Conservation (phyloP, 2,888 invertebrate genomes). For the Marasmarcha lunaedactyla region DNA sequence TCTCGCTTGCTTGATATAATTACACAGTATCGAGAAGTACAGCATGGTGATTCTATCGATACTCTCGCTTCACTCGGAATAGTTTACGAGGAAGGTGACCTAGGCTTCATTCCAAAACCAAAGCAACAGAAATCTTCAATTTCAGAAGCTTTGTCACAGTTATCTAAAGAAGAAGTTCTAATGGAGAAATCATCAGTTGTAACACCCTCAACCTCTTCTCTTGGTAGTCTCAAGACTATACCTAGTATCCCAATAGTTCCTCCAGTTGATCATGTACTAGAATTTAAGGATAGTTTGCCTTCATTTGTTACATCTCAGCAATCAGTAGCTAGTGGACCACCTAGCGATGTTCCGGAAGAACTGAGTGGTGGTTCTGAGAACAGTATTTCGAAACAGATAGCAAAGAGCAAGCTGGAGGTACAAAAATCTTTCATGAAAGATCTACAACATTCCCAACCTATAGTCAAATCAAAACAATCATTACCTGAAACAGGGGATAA, state of each 20-base stretch:
- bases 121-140: slow-evolving; percentile 25
- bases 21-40: slow-evolving; percentile 45
- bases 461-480: slow-evolving; percentile 3
- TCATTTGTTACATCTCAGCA: slow-evolving; percentile 45
- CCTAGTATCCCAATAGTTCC: slow-evolving; percentile 43
- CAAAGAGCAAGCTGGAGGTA: slow-evolving; percentile 40
- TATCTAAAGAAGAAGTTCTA: slow-evolving; percentile 18
- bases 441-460: slow-evolving; percentile 21
- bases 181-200: slow-evolving; percentile 18
- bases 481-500: slow-evolving; percentile 6
- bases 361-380: slow-evolving; percentile 21
- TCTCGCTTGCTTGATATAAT: slow-evolving; percentile 69
- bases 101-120: slow-evolving; percentile 74
- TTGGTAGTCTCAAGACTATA: slow-evolving; percentile 41
- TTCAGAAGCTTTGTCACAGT: slow-evolving; percentile 20
- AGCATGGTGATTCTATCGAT: slow-evolving; percentile 42
- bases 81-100: slow-evolving; percentile 73
- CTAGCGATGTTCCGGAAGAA: slow-evolving; percentile 19
- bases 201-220: slow-evolving; percentile 26
- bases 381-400: slow-evolving; percentile 35
- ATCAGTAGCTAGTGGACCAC: slow-evolving; percentile 24
- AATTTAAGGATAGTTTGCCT: slow-evolving; percentile 36
- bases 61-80: slow-evolving; percentile 62
- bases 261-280: slow-evolving; percentile 20
- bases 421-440: slow-evolving; percentile 54